These are phyloP conservation scores for Ancistrus triradiatus DNA, from an alignment of 2,113 vertebrate species.

Conservation along the genomic window DNA sequence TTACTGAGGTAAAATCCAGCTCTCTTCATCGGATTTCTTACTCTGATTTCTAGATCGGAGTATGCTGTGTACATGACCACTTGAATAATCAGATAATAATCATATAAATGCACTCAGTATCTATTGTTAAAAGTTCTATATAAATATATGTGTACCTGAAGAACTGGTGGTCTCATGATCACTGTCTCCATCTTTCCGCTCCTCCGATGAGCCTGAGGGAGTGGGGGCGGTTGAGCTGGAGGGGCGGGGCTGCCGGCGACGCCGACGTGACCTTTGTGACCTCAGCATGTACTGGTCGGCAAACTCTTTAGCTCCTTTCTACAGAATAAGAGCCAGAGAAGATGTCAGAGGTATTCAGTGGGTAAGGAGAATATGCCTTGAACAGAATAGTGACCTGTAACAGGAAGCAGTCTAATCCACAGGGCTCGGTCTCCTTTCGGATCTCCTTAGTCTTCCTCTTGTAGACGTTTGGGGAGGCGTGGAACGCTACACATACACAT, in stretches of 20 bases:
- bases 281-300: slow-evolving; percentile 85
- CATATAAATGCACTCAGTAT: too few species aligned
- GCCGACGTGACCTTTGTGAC: slow-evolving; percentile 80
- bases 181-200: slow-evolving; percentile 85
- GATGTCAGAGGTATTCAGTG: not conserved
- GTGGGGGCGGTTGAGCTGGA: slow-evolving; percentile 72
- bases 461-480: slow-evolving; percentile 93
- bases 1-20: too few species aligned
- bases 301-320: slow-evolving; percentile 98
- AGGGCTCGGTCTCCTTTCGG: slow-evolving; percentile 90
- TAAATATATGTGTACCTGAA: slow-evolving; percentile 72
- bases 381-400: slow-evolving; percentile 84
- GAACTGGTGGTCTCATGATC: slow-evolving; percentile 95
- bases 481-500: slow-evolving; percentile 81
- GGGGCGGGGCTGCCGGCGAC: slow-evolving; percentile 71
- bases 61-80: too few species aligned
- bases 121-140: not conserved
- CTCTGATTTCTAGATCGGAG: too few species aligned
- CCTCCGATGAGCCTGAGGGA: slow-evolving; percentile 66
- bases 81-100: too few species aligned
- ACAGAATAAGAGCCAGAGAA: not conserved
- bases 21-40: too few species aligned
- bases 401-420: slow-evolving; percentile 92
- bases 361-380: too few species aligned
- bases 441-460: slow-evolving; percentile 95